Conservation (phyloP, 1,140 invertebrate species). For the Drosophila albomicans region DNA sequence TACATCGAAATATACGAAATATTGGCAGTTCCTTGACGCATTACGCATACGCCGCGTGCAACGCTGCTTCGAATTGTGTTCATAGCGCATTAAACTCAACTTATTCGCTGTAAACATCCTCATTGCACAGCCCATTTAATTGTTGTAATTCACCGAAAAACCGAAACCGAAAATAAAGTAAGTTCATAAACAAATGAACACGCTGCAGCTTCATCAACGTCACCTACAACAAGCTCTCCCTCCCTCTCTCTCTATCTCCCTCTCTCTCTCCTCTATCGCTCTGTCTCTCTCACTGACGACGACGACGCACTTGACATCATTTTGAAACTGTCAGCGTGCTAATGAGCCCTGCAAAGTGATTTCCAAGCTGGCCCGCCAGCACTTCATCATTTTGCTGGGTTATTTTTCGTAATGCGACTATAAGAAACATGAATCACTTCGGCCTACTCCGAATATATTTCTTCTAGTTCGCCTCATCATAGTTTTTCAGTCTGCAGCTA, state of each 20-base stretch:
- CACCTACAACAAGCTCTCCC: neutral
- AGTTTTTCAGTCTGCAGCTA: slow-evolving; percentile 20
- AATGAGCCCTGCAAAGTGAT: slow-evolving; percentile 75
- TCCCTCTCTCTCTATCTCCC: neutral
- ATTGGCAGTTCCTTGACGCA: slow-evolving; percentile 33
- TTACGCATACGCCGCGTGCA: slow-evolving; percentile 52
- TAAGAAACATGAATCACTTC: slow-evolving; percentile 36
- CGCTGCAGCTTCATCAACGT: slow-evolving; percentile 11
- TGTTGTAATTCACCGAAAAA: slow-evolving; percentile 41
- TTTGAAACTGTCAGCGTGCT: slow-evolving; percentile 72
- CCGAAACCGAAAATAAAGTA: slow-evolving; percentile 1
- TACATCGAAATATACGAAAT: slow-evolving; percentile 58
- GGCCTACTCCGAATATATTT: slow-evolving; percentile 20
- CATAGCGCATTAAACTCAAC: slow-evolving; percentile 45
- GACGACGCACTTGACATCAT: slow-evolving; percentile 72
- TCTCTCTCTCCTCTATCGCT: neutral
- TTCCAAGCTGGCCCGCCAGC: slow-evolving; percentile 38
- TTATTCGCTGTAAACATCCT: slow-evolving; percentile 75
- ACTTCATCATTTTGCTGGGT: slow-evolving; percentile 42
- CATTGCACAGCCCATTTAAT: slow-evolving; percentile 47
- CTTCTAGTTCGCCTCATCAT: neutral
- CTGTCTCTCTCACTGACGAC: slow-evolving; percentile 12
- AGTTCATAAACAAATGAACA: slow-evolving; percentile 42
- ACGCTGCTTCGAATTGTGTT: slow-evolving; percentile 25
- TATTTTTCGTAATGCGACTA: slow-evolving; percentile 45